Evolutionary conservation across 2,888 invertebrate genomes (phyloP).

Genomic region (Rhimphoctona megacephalus): DNA sequence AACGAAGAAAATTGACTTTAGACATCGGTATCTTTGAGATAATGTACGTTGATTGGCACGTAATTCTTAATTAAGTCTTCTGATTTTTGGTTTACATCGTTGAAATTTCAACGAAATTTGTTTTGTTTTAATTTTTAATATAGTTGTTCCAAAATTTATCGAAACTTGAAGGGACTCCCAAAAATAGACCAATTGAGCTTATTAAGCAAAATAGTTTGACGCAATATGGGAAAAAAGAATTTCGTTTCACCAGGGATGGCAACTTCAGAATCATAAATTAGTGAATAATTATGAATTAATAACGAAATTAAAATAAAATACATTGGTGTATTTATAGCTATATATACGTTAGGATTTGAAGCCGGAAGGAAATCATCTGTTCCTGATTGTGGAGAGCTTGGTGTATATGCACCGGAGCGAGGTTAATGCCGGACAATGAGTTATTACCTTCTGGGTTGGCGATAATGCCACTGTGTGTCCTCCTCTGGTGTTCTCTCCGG

Average conservation of each 20-base stretch:
- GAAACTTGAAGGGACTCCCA: too few species aligned
- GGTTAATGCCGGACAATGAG: slow-evolving; percentile 78
- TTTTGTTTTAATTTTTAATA: too few species aligned
- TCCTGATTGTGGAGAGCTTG: slow-evolving; percentile 72
- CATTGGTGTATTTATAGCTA: not conserved
- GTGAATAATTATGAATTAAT: not conserved
- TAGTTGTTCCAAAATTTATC: too few species aligned
- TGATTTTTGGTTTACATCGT: too few species aligned
- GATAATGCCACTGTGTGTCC: slow-evolving; percentile 68
- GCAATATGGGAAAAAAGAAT: not conserved
- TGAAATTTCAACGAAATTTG: too few species aligned
- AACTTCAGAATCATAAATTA: not conserved
- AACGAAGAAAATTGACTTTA: too few species aligned
- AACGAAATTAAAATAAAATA: not conserved
- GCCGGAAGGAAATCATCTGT: slow-evolving; percentile 82
- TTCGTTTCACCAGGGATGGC: not conserved
- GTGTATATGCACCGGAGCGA: slow-evolving; percentile 65
- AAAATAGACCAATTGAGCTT: not conserved
- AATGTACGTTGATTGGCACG: too few species aligned
- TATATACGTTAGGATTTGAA: slow-evolving; percentile 42
- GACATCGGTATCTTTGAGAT: too few species aligned
- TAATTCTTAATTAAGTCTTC: too few species aligned
- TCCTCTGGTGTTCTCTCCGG: slow-evolving; percentile 42
- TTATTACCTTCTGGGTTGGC: slow-evolving; percentile 78
- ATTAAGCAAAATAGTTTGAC: not conserved